phyloP scores from a whole-genome alignment of 2,888 invertebrate genomes.

The Dichetophora obliterata region DNA sequence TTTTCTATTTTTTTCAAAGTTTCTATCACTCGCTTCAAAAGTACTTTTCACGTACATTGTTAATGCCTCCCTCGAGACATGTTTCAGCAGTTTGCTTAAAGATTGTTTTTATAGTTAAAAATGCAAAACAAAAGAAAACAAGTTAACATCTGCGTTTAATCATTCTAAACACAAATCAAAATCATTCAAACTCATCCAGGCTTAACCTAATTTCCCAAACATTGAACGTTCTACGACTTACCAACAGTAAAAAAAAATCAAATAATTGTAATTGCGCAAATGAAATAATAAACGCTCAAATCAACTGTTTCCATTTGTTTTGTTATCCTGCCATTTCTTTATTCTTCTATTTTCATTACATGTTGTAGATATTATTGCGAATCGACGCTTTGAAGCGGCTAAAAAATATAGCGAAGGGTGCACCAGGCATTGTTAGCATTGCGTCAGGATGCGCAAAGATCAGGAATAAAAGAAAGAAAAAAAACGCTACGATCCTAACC shows the following conservation, averaged over 20 bases:
- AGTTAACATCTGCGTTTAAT: slow-evolving; percentile 13
- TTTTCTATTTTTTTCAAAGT: no score
- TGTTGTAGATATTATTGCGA: not conserved
- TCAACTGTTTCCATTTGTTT: slow-evolving; percentile 42
- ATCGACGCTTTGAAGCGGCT: not conserved
- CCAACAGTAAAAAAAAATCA: not conserved
- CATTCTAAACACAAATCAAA: not conserved
- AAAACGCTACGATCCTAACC: not conserved
- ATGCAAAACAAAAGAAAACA: slow-evolving; percentile 23
- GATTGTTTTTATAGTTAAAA: not conserved
- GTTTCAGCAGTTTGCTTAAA: no score
- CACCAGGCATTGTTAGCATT: not conserved
- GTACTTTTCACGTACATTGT: no score
- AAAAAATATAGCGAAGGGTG: slow-evolving; percentile 18
- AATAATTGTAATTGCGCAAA: slow-evolving; percentile 33
- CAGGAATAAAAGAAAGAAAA: not conserved
- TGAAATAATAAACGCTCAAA: slow-evolving; percentile 34
- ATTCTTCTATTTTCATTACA: no score
- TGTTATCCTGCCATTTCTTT: not conserved
- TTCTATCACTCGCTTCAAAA: no score
- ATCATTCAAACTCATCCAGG: slow-evolving; percentile 24
- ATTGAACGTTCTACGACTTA: not conserved
- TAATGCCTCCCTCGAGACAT: no score
- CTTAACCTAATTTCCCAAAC: slow-evolving; percentile 29
- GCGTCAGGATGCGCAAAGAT: no score